Percentiles rank a stretch among this genome's conserved stretches.
Evolutionary conservation across 2,113 vertebrate species (phyloP).

Genomic region (Telmatochromis brichardi): DNA sequence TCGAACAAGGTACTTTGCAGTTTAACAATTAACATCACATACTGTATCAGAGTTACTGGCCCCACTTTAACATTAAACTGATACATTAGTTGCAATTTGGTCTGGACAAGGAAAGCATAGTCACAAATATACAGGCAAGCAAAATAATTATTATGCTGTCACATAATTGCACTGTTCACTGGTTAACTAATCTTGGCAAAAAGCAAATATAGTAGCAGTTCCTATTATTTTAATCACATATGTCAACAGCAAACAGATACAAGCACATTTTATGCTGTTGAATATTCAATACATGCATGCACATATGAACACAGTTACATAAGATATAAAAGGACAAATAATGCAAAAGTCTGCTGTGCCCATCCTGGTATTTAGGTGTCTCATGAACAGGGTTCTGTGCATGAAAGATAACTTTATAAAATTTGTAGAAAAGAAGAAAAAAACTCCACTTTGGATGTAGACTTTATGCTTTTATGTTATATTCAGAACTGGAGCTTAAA

Average conservation of each 20-base stretch:
- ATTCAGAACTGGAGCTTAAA: background rate
- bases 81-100: background rate
- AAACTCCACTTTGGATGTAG: fast-evolving
- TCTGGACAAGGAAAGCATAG: background rate
- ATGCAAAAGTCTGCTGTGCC: background rate
- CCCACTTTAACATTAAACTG: background rate
- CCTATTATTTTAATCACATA: background rate
- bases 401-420: background rate
- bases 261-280: background rate
- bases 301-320: background rate
- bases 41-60: background rate
- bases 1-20: background rate
- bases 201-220: background rate
- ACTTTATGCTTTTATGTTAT: background rate
- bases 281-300: background rate
- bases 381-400: background rate
- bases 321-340: background rate
- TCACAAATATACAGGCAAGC: background rate
- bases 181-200: background rate
- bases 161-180: background rate
- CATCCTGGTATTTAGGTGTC: background rate
- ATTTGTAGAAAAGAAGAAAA: background rate
- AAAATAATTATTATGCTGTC: background rate
- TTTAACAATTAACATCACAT: background rate
- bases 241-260: background rate